Percentiles rank a stretch among this genome's conserved stretches.
Conservation (phyloP, 2,113 vertebrate genomes). For the Agapornis roseicollis region DNA sequence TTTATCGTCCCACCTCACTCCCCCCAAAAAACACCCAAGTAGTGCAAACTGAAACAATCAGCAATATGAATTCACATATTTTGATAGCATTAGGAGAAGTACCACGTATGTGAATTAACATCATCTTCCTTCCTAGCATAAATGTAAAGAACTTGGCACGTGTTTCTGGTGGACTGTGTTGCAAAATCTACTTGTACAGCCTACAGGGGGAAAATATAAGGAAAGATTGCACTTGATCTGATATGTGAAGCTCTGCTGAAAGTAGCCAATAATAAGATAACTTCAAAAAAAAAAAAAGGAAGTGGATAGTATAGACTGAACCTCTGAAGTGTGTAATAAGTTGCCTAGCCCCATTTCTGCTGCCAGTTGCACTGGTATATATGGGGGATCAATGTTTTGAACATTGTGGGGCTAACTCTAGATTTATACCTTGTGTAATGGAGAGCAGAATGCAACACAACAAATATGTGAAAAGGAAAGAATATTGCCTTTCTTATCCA, state of each 20-base stretch:
- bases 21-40: background rate
- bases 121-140: background rate
- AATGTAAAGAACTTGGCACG: background rate
- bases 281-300: background rate
- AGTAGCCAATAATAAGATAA: slow-evolving; percentile 11
- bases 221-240: background rate
- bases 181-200: background rate
- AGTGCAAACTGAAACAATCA: background rate
- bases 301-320: background rate
- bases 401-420: background rate
- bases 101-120: background rate
- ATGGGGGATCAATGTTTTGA: background rate
- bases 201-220: background rate
- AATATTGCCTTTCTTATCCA: slow-evolving; percentile 53
- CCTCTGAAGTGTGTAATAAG: slow-evolving; percentile 33
- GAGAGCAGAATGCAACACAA: slow-evolving; percentile 8
- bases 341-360: background rate
- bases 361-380: background rate
- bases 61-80: background rate
- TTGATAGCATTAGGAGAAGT: background rate
- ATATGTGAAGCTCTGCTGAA: background rate
- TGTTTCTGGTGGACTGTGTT: background rate
- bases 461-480: background rate
- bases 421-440: background rate
- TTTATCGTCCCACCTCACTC: background rate